Percentiles rank a stretch among this genome's conserved stretches.
Conservation (phyloP, 2,797 vertebrate genomes). For the Gadopsis bispinosus region DNA sequence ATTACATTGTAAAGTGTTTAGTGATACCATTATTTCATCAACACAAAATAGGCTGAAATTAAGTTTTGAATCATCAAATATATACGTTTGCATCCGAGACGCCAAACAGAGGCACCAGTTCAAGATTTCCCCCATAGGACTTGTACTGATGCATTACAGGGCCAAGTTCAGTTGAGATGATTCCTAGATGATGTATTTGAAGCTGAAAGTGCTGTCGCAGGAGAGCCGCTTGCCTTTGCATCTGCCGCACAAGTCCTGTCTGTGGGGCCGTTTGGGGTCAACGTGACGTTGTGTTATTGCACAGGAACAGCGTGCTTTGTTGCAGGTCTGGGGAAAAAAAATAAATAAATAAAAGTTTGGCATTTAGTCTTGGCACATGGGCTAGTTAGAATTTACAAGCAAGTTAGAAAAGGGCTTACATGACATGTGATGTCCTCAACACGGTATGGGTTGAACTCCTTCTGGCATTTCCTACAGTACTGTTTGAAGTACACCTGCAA, state of each 20-base stretch:
- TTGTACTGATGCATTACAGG: background rate
- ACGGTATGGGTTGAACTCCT: slow-evolving; percentile 95
- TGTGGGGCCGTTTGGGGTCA: slow-evolving; percentile 95
- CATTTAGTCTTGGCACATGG: background rate
- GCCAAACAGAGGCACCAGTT: slow-evolving; percentile 15
- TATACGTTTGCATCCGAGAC: slow-evolving; percentile 35
- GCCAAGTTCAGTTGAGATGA: slow-evolving; percentile 11
- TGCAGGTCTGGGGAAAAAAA: slow-evolving; percentile 86
- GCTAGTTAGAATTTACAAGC: background rate
- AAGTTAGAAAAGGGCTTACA: slow-evolving; percentile 76
- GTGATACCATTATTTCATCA: slow-evolving; percentile 61
- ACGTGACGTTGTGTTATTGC: slow-evolving; percentile 92
- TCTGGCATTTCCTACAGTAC: slow-evolving; percentile 95
- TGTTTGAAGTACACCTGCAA: slow-evolving; percentile 97
- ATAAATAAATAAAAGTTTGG: background rate
- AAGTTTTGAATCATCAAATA: slow-evolving; percentile 59
- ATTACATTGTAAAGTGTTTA: slow-evolving; percentile 58
- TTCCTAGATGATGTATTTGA: slow-evolving; percentile 96
- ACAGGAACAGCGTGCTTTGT: slow-evolving; percentile 92
- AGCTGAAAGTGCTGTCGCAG: slow-evolving; percentile 98
- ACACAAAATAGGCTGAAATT: slow-evolving; percentile 71
- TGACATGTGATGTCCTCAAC: slow-evolving; percentile 97
- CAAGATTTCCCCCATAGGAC: background rate
- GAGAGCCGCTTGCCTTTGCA: slow-evolving; percentile 98
- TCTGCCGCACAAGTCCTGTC: slow-evolving; percentile 96